Base-by-base conservation (phyloP, 2,113 vertebrate species). In the Semnornis frantzii region DNA sequence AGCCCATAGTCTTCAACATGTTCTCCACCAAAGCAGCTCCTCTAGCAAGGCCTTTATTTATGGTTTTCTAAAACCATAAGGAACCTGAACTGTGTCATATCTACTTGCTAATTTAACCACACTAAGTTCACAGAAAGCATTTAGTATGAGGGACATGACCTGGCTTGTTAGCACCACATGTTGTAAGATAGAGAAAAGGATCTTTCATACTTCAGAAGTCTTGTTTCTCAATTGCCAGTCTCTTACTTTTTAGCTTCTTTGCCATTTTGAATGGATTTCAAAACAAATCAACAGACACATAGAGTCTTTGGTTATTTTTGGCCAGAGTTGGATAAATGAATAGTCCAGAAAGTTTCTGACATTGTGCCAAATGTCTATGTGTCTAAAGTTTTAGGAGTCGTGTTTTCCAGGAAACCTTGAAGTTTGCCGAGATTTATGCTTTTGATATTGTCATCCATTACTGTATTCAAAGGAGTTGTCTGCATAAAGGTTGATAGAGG, bases 201-300 rank as follows among this genome's bases (percentile, higher is more conserved):
- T 91, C 93, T 96, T 95, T 95, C 93, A 94, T 95, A 85, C 96
- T 97, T 97, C 82, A 90, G 94, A 94, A 94, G 94, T 96, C 93
- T 95, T 96, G 94, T 95, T 97, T 97, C 94, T 96, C 94, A 93
- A 76, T 97, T 97, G 92, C 91, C 33, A 86, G 76, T 91, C 94
- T 96, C 91, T 97, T 97, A 96, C 96, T 97, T 96, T 96, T 97
- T 93, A 97, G 96, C 93, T 97, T 96, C 97, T 96, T 98, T 97
- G 94, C 92, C 92, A 33, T 97, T 98, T 97, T 97, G 96, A 98
- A 97, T 93, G 97, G 81, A 97, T 98, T 98, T 98, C 97, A 98
- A 98, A 98, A 98, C 97, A 98, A 98, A 98, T 98, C 98, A 97
- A 96, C 95, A 98, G 97, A 98, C 98, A 98, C 97, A 96, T 97